Evolutionary conservation across 2,113 vertebrate genomes (phyloP).

Genomic region (Sapajus apella): DNA sequence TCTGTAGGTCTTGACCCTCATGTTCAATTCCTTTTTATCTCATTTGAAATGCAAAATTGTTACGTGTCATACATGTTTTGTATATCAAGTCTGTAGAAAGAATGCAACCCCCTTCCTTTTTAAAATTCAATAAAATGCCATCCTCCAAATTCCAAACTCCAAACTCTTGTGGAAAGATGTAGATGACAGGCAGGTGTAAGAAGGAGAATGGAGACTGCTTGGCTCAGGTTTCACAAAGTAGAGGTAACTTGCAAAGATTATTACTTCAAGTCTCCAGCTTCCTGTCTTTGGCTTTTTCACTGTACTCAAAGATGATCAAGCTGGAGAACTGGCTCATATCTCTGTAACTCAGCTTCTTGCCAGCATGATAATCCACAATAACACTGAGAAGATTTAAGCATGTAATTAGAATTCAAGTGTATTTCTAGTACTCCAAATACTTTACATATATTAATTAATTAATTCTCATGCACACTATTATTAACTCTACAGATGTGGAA

Average conservation of each 20-base stretch:
- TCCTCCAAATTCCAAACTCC: not conserved
- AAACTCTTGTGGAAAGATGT: not conserved
- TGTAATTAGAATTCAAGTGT: not conserved
- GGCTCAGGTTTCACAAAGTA: not conserved
- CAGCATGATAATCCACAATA: not conserved
- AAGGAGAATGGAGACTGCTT: not conserved
- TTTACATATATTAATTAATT: not conserved
- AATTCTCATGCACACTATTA: not conserved
- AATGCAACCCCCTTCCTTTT: not conserved
- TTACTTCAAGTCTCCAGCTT: not conserved
- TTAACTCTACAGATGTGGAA: not conserved
- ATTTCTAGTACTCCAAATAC: not conserved
- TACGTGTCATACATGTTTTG: not conserved
- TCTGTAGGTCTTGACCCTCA: not conserved
- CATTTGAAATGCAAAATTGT: conserved; percentile 5
- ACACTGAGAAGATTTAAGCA: not conserved
- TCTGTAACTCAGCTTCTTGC: not conserved
- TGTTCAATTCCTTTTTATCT: not conserved
- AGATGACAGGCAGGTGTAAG: not conserved
- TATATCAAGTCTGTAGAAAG: not conserved
- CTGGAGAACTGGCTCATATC: not conserved
- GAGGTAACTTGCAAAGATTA: not conserved
- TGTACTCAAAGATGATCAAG: not conserved
- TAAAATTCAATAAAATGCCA: not conserved
- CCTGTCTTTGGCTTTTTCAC: not conserved